These are phyloP conservation scores for Drosophila picticornis DNA, from an alignment of 2,888 invertebrate genomes.

Conservation along the genomic window DNA sequence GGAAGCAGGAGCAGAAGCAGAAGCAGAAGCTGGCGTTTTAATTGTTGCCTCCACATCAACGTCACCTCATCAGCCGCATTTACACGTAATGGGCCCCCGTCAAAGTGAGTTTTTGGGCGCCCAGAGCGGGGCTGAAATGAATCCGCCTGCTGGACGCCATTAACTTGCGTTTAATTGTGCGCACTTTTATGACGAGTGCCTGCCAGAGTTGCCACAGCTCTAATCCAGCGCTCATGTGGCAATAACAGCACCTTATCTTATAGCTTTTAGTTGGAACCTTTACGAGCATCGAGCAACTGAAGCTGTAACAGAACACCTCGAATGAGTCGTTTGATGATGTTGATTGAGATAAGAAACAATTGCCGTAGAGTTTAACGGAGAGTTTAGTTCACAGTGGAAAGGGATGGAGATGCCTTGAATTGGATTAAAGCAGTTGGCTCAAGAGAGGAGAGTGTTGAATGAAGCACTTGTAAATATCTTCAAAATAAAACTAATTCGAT, in stretches of 20 bases:
- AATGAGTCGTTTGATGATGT: constrained; percentile 20
- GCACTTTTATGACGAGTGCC: constrained; percentile 78
- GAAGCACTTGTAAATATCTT: neutral
- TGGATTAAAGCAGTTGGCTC: neutral
- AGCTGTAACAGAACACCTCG: constrained; percentile 67
- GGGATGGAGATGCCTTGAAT: neutral
- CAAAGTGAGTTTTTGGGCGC: constrained; percentile 68
- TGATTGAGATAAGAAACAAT: constrained; percentile 50
- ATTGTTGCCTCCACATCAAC: constrained; percentile 71
- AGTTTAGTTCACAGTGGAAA: neutral
- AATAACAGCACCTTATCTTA: constrained; percentile 61
- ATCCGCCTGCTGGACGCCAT: constrained; percentile 66
- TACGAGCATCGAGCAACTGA: constrained; percentile 37
- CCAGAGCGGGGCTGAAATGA: constrained; percentile 37
- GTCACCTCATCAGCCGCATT: constrained; percentile 81
- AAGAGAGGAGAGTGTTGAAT: too few species aligned
- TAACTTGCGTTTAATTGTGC: constrained; percentile 78
- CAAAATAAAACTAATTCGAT: neutral
- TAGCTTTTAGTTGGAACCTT: constrained; percentile 53
- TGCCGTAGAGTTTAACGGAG: constrained; percentile 5
- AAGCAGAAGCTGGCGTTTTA: constrained; percentile 57
- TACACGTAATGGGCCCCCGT: constrained; percentile 77
- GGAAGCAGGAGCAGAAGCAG: neutral
- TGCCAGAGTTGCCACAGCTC: constrained; percentile 37
- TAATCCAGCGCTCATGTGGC: constrained; percentile 71